A percentile compares a stretch with the other conserved stretches of the same genome.
phyloP scores from a whole-genome alignment of 2,113 vertebrate species.

The Xyliphius kryptos region DNA sequence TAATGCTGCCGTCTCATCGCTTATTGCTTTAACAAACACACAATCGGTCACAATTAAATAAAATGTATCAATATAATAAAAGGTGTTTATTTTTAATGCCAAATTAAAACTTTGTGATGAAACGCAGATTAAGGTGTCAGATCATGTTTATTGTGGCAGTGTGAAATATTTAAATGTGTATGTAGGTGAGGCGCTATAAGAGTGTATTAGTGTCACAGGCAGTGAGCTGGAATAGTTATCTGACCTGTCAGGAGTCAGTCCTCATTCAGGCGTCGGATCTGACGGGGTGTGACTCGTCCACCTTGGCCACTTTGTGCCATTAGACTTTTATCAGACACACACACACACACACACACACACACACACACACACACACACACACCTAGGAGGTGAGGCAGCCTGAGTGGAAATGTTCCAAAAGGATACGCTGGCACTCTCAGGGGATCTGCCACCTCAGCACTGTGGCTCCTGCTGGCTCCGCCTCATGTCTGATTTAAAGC shows the following conservation, averaged over 20 bases:
- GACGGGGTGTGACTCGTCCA: slow-evolving; percentile 14
- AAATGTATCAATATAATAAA: too few species aligned
- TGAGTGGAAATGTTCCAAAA: slow-evolving; percentile 18
- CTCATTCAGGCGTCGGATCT: slow-evolving; percentile 10
- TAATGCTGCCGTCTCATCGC: too few species aligned
- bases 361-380: slow-evolving; percentile 11
- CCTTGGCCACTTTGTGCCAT: slow-evolving; percentile 13
- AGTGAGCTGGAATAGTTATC: slow-evolving; percentile 23
- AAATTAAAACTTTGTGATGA: too few species aligned
- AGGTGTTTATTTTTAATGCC: too few species aligned
- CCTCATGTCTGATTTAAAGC: too few species aligned
- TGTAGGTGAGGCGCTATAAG: neutral
- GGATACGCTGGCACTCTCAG: slow-evolving; percentile 10
- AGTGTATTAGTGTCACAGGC: slow-evolving; percentile 18
- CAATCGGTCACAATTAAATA: too few species aligned
- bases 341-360: neutral
- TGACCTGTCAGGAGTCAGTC: slow-evolving; percentile 28
- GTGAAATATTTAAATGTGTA: neutral
- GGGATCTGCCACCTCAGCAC: slow-evolving; percentile 28
- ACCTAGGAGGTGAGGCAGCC: neutral
- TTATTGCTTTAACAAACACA: too few species aligned
- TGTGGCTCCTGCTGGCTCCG: neutral
- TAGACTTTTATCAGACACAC: slow-evolving; percentile 21
- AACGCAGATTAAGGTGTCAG: neutral
- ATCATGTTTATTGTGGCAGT: too few species aligned